Percentiles rank a stretch among this genome's conserved stretches.
phyloP scores from a whole-genome alignment of 2,113 vertebrate genomes.

The Arenaria interpres region DNA sequence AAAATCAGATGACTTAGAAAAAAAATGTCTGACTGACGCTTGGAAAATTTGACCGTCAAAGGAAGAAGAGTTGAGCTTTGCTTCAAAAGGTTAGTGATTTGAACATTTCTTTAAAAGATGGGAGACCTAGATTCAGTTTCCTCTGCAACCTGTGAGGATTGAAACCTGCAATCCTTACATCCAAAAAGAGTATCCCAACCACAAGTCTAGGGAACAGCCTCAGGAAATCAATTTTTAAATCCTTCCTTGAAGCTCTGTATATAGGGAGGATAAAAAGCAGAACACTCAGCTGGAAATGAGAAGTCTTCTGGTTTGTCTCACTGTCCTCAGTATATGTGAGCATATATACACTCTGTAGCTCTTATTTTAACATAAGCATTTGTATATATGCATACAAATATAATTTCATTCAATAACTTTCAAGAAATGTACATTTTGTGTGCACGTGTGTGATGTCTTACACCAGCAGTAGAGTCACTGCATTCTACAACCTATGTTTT shows the following conservation, averaged over 20 bases:
- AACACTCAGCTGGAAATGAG: background rate
- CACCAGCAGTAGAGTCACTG: background rate
- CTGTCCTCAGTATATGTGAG: rapidly evolving
- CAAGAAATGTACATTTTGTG: background rate
- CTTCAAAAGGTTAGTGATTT: background rate
- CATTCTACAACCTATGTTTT: background rate
- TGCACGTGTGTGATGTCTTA: background rate
- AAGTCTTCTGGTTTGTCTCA: background rate
- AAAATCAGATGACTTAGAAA: background rate
- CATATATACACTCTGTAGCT: background rate
- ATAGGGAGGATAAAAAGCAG: background rate
- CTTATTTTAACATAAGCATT: background rate
- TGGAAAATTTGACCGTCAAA: background rate
- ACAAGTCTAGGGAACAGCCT: background rate
- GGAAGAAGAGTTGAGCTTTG: background rate
- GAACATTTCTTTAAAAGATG: background rate
- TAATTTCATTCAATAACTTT: background rate
- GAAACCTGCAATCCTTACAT: background rate
- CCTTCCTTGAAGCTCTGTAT: background rate
- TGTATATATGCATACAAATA: background rate
- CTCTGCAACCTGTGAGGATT: background rate
- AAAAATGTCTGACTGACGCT: background rate
- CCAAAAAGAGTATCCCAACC: background rate
- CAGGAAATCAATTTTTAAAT: background rate
- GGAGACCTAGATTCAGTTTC: background rate